phyloP scores from a whole-genome alignment of 2,888 invertebrate genomes.

The Matsumyia berberina region DNA sequence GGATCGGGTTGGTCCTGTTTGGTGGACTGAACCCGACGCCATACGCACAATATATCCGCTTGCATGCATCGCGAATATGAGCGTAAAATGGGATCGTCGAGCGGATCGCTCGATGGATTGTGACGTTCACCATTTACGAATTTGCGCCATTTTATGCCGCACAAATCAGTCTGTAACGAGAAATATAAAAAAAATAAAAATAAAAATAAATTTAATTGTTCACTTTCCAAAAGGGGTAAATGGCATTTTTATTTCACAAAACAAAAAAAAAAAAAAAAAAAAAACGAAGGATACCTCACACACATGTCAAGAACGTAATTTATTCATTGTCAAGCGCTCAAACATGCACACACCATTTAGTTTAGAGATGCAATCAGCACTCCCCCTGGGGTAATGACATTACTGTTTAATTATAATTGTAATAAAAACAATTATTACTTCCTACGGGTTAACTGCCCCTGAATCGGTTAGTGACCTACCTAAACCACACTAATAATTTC shows the following conservation, averaged over 20 bases:
- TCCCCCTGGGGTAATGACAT: conserved; percentile 34
- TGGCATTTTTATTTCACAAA: conserved; percentile 20
- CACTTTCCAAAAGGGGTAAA: conserved; percentile 1
- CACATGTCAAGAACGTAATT: too few species aligned
- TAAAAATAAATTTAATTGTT: conserved; percentile 39
- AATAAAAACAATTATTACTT: conserved; percentile 49
- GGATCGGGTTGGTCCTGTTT: conserved; percentile 85
- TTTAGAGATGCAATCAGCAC: conserved; percentile 40
- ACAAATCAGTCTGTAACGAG: conserved; percentile 99
- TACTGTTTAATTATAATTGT: conserved; percentile 26
- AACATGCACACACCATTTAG: neutral
- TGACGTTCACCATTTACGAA: conserved; percentile 90
- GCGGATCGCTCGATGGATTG: conserved; percentile 87
- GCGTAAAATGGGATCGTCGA: conserved; percentile 95
- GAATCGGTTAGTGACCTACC: conserved; percentile 75
- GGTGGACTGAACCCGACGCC: conserved; percentile 93
- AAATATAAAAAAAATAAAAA: too few species aligned
- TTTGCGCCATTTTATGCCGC: conserved; percentile 99
- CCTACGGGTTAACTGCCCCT: conserved; percentile 70
- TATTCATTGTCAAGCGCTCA: too few species aligned
- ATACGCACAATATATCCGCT: conserved; percentile 98
- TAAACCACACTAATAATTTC: conserved; percentile 64
- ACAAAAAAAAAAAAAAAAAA: too few species aligned
- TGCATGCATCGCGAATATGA: conserved; percentile 96
- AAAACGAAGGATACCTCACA: too few species aligned